Base-by-base conservation (phyloP, 2,888 invertebrate genomes). In the Leptinotarsa tumamoca region DNA sequence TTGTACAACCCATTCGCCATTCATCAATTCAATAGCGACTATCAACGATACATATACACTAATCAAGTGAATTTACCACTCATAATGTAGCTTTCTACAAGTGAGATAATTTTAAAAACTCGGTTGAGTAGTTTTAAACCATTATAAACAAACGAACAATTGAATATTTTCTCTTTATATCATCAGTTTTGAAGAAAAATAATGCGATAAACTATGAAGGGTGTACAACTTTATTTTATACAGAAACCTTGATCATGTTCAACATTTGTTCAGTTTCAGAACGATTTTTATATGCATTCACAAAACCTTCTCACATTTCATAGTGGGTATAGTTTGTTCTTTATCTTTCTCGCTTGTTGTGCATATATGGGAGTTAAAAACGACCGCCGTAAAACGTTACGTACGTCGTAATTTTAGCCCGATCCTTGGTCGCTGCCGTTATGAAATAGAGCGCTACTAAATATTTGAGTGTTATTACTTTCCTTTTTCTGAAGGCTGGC, bases 391-490 rank as follows among this genome's bases (percentile, higher is more conserved):
- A 76, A 76, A 76, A 67, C 68, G 67, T 69, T 72, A 76, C 76
- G 72, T 76, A 73, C 72, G 70, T 61, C 70, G 70, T 73, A 73
- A 58, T 73, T 56, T 71, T 76, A 56, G 61, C 72, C 73, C 76
- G 66, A 61, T 76, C 63, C 72, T 75, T 72, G 61, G 67, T 70
- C 66, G 52, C 50, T 71, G 78, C 77, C 51, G 74, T 79, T 78
- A 77, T 79, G 78, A 79, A 78, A 80, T 80, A 79, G 75, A 73
- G 73, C 72, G 71, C 74, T 74, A 74, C 77, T 80, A 78, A 79
- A 80, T 80, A 79, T 80, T 79, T 79, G 73, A 80, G 80, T 76
- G 80, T 78, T 78, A 79, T 78, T 77, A 66, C 63, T 15, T 70
- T 69, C 67, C 72, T 75, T 69, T 75, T 68, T 72, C 33, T 51